Base-by-base conservation (phyloP, 2,888 invertebrate genomes). In the Sinodicranocentrus sp. region DNA sequence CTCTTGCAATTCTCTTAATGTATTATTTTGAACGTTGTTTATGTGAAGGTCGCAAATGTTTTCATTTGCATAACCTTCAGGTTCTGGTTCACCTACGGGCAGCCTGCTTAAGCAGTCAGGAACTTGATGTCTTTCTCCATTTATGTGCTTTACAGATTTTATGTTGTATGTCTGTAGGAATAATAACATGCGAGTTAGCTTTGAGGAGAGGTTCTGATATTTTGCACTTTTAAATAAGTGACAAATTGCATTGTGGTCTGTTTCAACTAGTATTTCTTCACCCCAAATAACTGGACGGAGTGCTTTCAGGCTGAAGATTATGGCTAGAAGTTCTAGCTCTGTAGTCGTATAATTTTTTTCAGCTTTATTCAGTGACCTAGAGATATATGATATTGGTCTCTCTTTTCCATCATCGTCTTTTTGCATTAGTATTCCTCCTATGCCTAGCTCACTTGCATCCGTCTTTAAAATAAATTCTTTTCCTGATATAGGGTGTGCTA, bases 401-500 rank as follows among this genome's bases (percentile, higher is more conserved):
- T 57, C 57, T 10, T 6, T 6, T 6, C 57, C 57, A 2, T 21
- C 2, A 1, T 23, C 57, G 15, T 57, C 25, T 25, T 25, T 57
- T 13, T 57, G 57, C 10, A 39, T 33, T 0, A 84, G 15, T 0
- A 21, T 21, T 0, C 28, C 76, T 0, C 76, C 76, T 1, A 80
- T n/a, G 0, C 80, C 84, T 2, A 10, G 0, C 0, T 1, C 21
- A 17, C 21, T 44, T 3, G 79, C 76, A 54, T 84, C 84, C 0
- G 67, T 52, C 10, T 68, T 39, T 1, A 84, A 8, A 39, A 44
- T 28, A 13, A 75, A 63, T 10, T 43, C 52, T 33, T 21, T 59
- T n/a, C 28, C 26, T 5, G 75, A 68, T 6, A n/a, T 17, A 10
- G 70, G 65, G 26, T 75, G 61, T 0, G 70, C 68, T n/a, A 82